Evolutionary conservation across 2,888 invertebrate species (phyloP).

Genomic region (Drosophila testacea): DNA sequence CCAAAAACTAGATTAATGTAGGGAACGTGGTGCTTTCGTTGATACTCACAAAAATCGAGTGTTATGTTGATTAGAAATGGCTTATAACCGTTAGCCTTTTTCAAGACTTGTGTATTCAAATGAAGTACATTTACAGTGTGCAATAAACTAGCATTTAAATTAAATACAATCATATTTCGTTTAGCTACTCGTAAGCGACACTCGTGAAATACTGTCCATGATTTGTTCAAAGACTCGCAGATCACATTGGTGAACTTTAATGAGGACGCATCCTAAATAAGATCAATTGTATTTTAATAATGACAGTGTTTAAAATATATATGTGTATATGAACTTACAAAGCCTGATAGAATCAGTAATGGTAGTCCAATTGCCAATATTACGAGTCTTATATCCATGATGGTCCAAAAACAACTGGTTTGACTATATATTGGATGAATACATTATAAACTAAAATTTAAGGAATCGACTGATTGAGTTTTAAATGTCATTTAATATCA

Average conservation of each 20-base stretch:
- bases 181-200: conserved; percentile 22
- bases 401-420: neutral
- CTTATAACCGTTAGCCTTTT: conserved; percentile 29
- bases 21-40: neutral
- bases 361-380: neutral
- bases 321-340: too few relatives aligned
- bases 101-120: neutral
- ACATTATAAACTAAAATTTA: too few relatives aligned
- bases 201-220: neutral
- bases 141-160: conserved; percentile 18
- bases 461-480: too few relatives aligned
- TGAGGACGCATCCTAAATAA: neutral
- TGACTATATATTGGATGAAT: too few relatives aligned
- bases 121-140: neutral
- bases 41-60: conserved; percentile 16
- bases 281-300: neutral
- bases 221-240: conserved; percentile 10
- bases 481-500: neutral
- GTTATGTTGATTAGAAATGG: conserved; percentile 13
- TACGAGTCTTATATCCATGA: neutral
- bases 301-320: too few relatives aligned
- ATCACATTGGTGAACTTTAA: conserved; percentile 18
- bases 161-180: conserved; percentile 3
- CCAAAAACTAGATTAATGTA: neutral
- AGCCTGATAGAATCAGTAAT: neutral